Evolutionary conservation across 2,797 vertebrate genomes (phyloP).

Genomic region (Aythya fuligula): DNA sequence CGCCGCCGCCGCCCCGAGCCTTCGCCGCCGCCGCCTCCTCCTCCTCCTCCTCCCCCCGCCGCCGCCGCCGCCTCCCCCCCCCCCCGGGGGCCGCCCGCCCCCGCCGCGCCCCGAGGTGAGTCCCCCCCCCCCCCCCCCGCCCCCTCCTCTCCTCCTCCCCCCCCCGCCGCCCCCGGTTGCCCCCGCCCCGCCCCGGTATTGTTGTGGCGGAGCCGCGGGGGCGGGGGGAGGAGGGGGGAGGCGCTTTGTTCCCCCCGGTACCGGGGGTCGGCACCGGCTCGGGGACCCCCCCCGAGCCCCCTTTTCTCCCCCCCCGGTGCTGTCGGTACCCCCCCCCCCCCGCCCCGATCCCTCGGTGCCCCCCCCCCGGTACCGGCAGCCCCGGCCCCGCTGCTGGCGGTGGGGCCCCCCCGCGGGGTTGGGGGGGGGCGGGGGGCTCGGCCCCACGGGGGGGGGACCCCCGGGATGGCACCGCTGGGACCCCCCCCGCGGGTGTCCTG

Average conservation of each 20-base stretch:
- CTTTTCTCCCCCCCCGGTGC: background rate
- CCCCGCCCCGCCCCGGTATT: background rate
- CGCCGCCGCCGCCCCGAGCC: background rate
- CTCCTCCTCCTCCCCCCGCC: background rate
- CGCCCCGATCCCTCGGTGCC: background rate
- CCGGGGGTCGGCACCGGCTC: no score
- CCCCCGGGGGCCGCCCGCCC: background rate
- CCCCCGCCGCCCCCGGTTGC: background rate
- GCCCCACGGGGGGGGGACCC: no score
- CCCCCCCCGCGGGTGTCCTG: no score
- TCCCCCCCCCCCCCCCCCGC: background rate
- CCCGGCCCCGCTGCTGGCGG: background rate
- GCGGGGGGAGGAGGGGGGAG: conserved; percentile 7
- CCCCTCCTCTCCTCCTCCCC: background rate
- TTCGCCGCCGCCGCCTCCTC: background rate
- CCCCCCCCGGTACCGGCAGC: background rate
- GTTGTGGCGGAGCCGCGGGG: conserved; percentile 27
- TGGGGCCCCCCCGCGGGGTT: no score
- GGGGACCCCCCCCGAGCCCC: background rate
- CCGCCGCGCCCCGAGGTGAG: background rate
- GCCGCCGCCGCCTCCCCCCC: background rate
- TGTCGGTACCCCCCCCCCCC: background rate
- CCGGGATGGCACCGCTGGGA: background rate
- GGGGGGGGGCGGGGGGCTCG: background rate
- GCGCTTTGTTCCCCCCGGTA: background rate